Evolutionary conservation across 2,797 vertebrate species (phyloP).

Genomic region (Microctenopoma lineatum): DNA sequence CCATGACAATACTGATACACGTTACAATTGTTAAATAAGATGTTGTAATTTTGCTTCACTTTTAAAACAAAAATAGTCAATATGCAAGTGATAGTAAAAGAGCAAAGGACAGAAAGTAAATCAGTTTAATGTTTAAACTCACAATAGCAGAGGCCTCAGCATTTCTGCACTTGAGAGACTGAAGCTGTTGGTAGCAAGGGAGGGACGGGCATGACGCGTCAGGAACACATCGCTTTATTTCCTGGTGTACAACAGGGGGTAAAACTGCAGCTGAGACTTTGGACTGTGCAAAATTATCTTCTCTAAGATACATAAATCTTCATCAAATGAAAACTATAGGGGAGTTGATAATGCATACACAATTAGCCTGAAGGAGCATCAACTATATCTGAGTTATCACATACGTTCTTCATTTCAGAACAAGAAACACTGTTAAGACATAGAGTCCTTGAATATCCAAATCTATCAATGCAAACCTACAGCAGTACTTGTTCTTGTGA

Average conservation of each 20-base stretch:
- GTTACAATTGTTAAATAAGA: not conserved
- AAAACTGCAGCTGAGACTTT: not conserved
- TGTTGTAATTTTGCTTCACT: no score
- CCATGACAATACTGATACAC: not conserved
- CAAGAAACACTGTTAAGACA: no score
- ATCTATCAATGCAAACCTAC: no score
- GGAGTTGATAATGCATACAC: no score
- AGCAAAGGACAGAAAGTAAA: not conserved
- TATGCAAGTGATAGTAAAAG: not conserved
- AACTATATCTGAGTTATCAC: no score
- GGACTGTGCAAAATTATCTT: not conserved
- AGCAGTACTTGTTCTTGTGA: no score
- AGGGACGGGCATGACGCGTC: slow-evolving; percentile 7
- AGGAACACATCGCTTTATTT: slow-evolving; percentile 13
- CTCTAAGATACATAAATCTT: not conserved
- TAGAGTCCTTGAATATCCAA: no score
- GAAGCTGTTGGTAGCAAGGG: slow-evolving; percentile 31
- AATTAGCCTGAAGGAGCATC: no score
- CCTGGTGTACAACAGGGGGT: slow-evolving; percentile 20
- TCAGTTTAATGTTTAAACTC: slow-evolving; percentile 36
- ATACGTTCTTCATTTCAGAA: no score
- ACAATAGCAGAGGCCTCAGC: slow-evolving; percentile 29
- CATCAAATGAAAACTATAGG: not conserved
- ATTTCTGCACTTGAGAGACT: slow-evolving; percentile 48
- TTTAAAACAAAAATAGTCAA: not conserved